These are phyloP conservation scores for Berghia stephanieae DNA, from an alignment of 1,140 invertebrate genomes.

Conservation along the genomic window DNA sequence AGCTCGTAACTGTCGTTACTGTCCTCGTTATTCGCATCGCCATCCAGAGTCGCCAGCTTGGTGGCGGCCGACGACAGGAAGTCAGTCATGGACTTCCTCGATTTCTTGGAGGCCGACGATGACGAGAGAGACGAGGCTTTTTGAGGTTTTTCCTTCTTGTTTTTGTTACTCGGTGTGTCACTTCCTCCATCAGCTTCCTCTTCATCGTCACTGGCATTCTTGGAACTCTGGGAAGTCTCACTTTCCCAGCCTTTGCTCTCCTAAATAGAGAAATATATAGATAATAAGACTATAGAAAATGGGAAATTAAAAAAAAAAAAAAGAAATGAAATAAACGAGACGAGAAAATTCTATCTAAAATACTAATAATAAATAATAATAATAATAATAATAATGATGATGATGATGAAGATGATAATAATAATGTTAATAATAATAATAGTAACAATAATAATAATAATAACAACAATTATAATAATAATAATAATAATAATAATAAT, in stretches of 20 bases:
- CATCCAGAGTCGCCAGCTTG: constrained; percentile 9
- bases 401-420: too few relatives aligned
- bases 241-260: constrained; percentile 35
- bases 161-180: too few relatives aligned
- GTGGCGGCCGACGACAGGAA: constrained; percentile 18
- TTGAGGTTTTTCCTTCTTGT: too few relatives aligned
- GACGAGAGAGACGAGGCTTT: too few relatives aligned
- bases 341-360: too few relatives aligned
- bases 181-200: constrained; percentile 29
- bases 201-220: constrained; percentile 35
- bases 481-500: too few relatives aligned
- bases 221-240: constrained; percentile 27
- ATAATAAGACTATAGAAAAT: background rate
- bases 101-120: background rate
- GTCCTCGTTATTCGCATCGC: constrained; percentile 23
- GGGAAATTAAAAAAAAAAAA: background rate
- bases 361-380: too few relatives aligned
- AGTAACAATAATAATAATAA: too few relatives aligned
- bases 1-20: constrained; percentile 36
- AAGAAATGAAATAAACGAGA: too few relatives aligned
- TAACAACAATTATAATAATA: too few relatives aligned
- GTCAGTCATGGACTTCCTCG: background rate
- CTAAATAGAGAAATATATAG: background rate
- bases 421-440: too few relatives aligned
- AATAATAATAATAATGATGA: too few relatives aligned